Evolutionary conservation across 2,888 invertebrate species (phyloP), one percentile per base, ranked within the genome.

Genomic region (Anarsia innoxiella): DNA sequence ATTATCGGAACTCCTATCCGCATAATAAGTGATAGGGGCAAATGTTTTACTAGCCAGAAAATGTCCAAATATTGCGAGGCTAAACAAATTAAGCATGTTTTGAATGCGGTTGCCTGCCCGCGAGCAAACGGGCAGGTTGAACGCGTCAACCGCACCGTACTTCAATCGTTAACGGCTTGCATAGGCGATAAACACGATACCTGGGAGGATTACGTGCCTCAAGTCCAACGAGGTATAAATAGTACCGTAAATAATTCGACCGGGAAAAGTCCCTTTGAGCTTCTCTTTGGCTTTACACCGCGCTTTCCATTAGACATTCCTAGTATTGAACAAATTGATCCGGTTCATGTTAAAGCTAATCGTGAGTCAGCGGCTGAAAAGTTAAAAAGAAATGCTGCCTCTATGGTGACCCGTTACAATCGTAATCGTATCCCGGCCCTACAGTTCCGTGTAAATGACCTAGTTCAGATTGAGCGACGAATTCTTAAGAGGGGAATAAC

Each of bases 11-110:
- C 26, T 4, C 44, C 44, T 2, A 12, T n/a, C 8, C 36, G 41
- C 2, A 35, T 44, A 10, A 44, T 44, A 6, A 41, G 31, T n/a
- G 41, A 44, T 13, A 31, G 41, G 9, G 44, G 44, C 14, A 40
- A 36, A 13, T 23, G 29, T 11, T 43, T 43, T n/a, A 34, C 40
- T 6, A 36, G 35, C 6, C 26, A 10, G 6, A 40, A 27, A 2
- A 23, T 28, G 11, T 9, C 31, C 4, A 12, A 15, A 5, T 35
- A 31, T 5, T 35, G 33, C 23, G 2, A 13, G 2, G 15, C 13
- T 15, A 6, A 6, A 15, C 31, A 31, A 3, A 12, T 31, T 4
- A 4, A 40, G 4, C 40, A 40, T 12, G 14, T 32, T 12, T 12
- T 32, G 11, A 31, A 32, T n/a, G 23, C 32, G 8, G 23, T 23